Conservation (phyloP, 2,797 vertebrate species). For the Gymnocypris eckloni region DNA sequence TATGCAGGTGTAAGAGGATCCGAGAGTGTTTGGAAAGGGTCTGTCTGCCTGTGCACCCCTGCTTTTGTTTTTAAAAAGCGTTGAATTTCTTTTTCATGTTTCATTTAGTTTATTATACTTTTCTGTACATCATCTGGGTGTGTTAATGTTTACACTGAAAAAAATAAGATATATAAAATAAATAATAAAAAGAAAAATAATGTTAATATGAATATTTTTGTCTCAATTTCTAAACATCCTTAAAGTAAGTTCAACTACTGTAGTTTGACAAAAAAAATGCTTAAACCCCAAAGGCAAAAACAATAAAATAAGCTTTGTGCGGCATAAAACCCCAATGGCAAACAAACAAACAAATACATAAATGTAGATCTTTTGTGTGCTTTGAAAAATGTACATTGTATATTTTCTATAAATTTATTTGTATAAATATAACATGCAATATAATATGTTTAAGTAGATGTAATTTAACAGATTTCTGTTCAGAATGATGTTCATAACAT, state of each 20-base stretch:
- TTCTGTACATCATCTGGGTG: constrained; percentile 27
- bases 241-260: background rate
- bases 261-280: background rate
- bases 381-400: no score
- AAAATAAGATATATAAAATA: background rate
- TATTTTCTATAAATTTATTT: no score
- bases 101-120: constrained; percentile 20
- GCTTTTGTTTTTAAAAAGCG: constrained; percentile 39
- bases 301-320: background rate
- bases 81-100: constrained; percentile 44
- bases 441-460: no score
- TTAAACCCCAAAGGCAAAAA: background rate
- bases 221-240: background rate
- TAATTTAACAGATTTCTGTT: background rate
- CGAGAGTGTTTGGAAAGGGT: constrained; percentile 16
- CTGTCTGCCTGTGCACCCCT: background rate
- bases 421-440: no score
- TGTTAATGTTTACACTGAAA: background rate
- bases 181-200: no score
- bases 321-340: background rate
- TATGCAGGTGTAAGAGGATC: constrained; percentile 58
- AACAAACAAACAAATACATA: no score
- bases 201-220: background rate
- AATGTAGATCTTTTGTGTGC: background rate
- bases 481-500: background rate